Base-by-base conservation (phyloP, 2,797 vertebrate genomes). In the Cossypha niveicapilla region DNA sequence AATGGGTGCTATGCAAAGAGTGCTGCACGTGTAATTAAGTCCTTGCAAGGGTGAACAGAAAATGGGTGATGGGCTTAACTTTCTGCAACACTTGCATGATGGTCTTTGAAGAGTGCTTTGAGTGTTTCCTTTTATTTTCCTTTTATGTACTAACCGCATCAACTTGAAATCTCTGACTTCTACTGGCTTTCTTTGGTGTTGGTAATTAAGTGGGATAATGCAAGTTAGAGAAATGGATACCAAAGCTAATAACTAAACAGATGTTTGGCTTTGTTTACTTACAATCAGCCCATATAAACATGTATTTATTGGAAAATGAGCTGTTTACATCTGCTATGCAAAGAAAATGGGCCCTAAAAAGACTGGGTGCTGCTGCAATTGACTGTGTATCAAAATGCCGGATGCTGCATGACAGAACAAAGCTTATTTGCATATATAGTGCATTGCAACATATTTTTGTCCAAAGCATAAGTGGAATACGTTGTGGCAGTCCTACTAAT, bases 21-120 rank as follows among this genome's bases (percentile, higher is more conserved):
- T 97, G 96, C 97, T 98, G 98, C 98, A 98, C 98, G 98, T 96
- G 88, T 96, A 96, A 97, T 97, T 96, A 96, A 97, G 84, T 90
- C 95, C 96, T 97, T 97, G 97, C 96, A 97, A 94, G 97, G 94
- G 94, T 88, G 88, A 79, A 95, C 75, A 95, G 54, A 92, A 95
- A 94, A 91, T 48, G 96, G 96, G 92, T 95, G 73, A 93, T 94
- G 97, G 97, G 96, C 95, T 97, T 97, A 97, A 97, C 97, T 93
- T 90, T 94, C 93, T 97, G 93, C 73, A 32, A 91, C 90, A 96
- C 96, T 95, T 98, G 98, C 98, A 98, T 98, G 98, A 96, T 88
- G 89, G 54, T 97, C 94, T 97, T 94, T 96, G 89, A 92, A 94
- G 86, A 95, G 94, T 94, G 98, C 97, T 97, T 97, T 96, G 95